These are phyloP conservation scores for Wiebesia pumilae DNA, from an alignment of 1,140 invertebrate species.

Conservation along the genomic window DNA sequence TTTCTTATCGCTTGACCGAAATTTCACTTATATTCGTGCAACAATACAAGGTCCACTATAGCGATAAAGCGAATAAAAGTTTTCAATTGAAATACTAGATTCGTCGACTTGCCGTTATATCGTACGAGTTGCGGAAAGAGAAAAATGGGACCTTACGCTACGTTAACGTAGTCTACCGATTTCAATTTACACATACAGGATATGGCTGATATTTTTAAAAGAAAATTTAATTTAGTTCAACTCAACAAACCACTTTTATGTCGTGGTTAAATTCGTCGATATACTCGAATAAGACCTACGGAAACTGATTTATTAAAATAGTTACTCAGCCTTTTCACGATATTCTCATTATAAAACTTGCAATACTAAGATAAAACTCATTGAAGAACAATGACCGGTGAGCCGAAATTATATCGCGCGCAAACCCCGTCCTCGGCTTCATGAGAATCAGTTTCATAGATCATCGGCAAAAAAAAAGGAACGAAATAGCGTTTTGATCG, in stretches of 20 bases:
- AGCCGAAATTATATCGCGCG: background rate
- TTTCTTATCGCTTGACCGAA: background rate
- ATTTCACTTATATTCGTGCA: background rate
- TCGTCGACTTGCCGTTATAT: no score
- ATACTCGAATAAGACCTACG: no score
- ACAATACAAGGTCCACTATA: background rate
- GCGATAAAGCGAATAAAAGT: background rate
- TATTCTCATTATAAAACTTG: background rate
- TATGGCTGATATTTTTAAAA: no score
- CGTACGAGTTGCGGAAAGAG: no score
- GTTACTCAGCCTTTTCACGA: no score
- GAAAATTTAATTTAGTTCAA: no score
- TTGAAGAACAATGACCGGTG: slow-evolving; percentile 9
- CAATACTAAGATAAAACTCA: background rate
- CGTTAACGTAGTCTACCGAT: background rate
- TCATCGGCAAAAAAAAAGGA: slow-evolving; percentile 13
- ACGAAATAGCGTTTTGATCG: slow-evolving; percentile 25
- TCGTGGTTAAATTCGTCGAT: background rate
- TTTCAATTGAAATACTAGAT: background rate
- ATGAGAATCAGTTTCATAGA: slow-evolving; percentile 5
- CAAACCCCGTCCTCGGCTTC: background rate
- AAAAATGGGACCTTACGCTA: no score
- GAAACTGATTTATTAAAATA: background rate
- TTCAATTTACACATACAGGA: no score
- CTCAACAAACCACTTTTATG: no score